Evolutionary conservation across 2,113 vertebrate genomes (phyloP), one percentile per base, ranked within the genome.

Genomic region (Rynchops niger): DNA sequence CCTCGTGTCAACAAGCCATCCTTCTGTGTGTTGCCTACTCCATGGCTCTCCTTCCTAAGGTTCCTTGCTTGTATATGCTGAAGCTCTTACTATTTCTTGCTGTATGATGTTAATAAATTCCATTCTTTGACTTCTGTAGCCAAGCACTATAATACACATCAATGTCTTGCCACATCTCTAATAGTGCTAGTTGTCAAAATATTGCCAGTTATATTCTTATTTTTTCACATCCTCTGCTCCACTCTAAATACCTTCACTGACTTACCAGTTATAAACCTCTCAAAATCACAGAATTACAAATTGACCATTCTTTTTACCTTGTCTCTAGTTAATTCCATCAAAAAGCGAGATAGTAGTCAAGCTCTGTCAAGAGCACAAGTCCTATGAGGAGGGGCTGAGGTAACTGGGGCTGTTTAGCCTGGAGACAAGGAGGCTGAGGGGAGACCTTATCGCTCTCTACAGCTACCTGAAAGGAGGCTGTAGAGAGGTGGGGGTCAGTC

Each of bases 11-110:
- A 12, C 11, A 79, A 61, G 26, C 10, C 38, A 74, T 26, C n/a
- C 13, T 86, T 62, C 50, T 20, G 6, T 20, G 32, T 0, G 0
- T 11, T 53, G 23, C 32, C 38, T 55, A 3, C 6, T 82, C 26
- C 12, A 34, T 6, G 29, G 11, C 10, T 45, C 9, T 43, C 23
- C 26, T 53, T 67, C 59, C 25, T 84, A n/a, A 59, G 8, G 9
- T 32, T 71, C 20, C 56, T 56, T 0, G 0, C 26, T 55, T 34
- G 22, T 27, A 42, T 43, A 8, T 63, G 26, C n/a, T 93, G 32
- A 27, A 72, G 23, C 12, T 82, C 23, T 69, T 34, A 25, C 7
- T 22, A 25, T 76, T 82, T 71, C 20, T 47, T 2, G 0, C 23
- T 72, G 5, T 25, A 40, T 32, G 9, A 23, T 53, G 32, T 32